These are phyloP conservation scores for Gobio gobio DNA, from an alignment of 2,113 vertebrate genomes.

Conservation along the genomic window DNA sequence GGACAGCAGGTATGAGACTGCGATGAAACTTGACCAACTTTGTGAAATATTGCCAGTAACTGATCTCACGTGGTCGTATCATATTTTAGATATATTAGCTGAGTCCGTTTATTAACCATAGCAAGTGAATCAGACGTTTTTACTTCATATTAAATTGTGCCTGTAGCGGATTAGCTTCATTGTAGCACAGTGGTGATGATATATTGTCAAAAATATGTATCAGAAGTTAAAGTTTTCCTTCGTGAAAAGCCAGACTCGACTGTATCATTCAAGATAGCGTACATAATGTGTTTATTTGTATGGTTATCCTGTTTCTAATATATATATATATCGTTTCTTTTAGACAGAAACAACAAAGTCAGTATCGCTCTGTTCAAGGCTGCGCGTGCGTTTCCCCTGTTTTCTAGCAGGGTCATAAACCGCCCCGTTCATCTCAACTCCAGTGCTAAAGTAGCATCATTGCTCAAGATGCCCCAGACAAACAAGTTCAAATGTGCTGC, in stretches of 20 bases:
- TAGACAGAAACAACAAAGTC: conserved; percentile 39
- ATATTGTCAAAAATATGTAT: neutral
- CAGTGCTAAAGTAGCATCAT: conserved; percentile 56
- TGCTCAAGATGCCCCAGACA: conserved; percentile 70
- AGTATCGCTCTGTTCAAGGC: conserved; percentile 67
- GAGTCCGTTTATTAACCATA: neutral
- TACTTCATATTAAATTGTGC: neutral
- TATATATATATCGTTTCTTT: neutral
- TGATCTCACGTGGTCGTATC: neutral
- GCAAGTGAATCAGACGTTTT: neutral
- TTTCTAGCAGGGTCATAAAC: conserved; percentile 58
- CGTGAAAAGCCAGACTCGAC: neutral
- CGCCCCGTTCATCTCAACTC: conserved; percentile 60
- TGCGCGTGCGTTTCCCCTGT: conserved; percentile 59
- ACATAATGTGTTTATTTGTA: neutral
- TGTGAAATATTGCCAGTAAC: neutral
- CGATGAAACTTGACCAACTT: conserved; percentile 39
- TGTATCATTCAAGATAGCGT: neutral
- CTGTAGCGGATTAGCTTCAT: conserved; percentile 25
- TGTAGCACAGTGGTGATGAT: conserved; percentile 24
- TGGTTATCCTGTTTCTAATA: neutral
- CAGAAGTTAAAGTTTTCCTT: neutral
- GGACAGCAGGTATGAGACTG: conserved; percentile 65
- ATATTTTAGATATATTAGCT: neutral
- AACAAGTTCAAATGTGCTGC: conserved; percentile 65